phyloP scores from a whole-genome alignment of 1,140 invertebrate species.

The Bradynema listronoti region DNA sequence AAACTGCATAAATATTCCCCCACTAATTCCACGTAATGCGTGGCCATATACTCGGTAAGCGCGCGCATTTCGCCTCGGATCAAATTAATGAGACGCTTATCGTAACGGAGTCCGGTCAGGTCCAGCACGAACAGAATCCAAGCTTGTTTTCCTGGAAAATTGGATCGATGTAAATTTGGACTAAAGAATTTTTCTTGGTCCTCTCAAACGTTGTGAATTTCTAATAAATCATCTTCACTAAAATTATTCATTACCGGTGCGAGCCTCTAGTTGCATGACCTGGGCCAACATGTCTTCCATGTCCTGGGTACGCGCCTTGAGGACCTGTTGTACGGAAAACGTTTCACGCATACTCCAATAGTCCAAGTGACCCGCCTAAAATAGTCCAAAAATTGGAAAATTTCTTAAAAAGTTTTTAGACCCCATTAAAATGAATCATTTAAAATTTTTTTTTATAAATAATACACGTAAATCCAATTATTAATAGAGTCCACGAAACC shows the following conservation, averaged over 20 bases:
- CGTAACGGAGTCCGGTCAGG: slow-evolving; percentile 39
- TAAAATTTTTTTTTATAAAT: neutral
- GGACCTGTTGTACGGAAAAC: slow-evolving; percentile 43
- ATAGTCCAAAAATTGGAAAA: no score
- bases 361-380: slow-evolving; percentile 43
- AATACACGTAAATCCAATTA: no score
- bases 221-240: no score
- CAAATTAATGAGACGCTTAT: slow-evolving; percentile 41
- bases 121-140: slow-evolving; percentile 48
- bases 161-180: no score
- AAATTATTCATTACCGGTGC: slow-evolving; percentile 36
- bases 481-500: slow-evolving; percentile 14
- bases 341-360: slow-evolving; percentile 45
- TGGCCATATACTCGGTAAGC: slow-evolving; percentile 47
- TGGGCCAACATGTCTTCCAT: slow-evolving; percentile 45
- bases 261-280: slow-evolving; percentile 38
- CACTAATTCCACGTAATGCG: slow-evolving; percentile 43
- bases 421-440: neutral
- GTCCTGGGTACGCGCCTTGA: slow-evolving; percentile 42
- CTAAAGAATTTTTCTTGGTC: no score
- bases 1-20: neutral
- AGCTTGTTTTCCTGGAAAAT: no score
- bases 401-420: neutral
- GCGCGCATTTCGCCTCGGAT: slow-evolving; percentile 36
- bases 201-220: no score